Percentiles rank a stretch among this genome's conserved stretches.
These are phyloP conservation scores for Phaethon lepturus DNA, from an alignment of 2,113 vertebrate species.

Conservation along the genomic window DNA sequence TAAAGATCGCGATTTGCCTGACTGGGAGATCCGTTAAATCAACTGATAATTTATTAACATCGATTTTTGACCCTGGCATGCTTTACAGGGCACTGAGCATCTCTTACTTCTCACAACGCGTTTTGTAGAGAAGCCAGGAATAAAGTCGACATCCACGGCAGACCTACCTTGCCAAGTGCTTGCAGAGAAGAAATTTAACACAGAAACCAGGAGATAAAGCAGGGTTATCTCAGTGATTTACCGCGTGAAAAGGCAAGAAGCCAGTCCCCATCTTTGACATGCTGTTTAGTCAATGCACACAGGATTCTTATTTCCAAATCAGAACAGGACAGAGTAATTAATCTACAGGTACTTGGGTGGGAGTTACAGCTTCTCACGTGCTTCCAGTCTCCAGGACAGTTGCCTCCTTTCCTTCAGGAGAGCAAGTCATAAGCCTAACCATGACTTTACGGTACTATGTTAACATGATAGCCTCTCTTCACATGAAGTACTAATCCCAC, in stretches of 20 bases:
- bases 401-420: neutral
- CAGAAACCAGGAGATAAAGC: neutral
- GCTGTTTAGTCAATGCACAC: neutral
- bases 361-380: neutral
- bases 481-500: neutral
- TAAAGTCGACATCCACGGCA: accelerated
- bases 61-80: neutral
- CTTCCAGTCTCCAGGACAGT: neutral
- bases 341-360: neutral
- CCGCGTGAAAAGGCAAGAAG: neutral
- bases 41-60: slow-evolving; percentile 22
- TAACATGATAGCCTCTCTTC: neutral
- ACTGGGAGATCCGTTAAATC: neutral
- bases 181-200: neutral
- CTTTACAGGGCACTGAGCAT: neutral
- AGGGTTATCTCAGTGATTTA: neutral
- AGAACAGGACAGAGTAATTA: neutral
- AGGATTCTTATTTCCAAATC: neutral
- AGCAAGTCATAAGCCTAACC: neutral
- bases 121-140: neutral
- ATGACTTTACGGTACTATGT: neutral
- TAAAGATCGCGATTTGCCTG: neutral
- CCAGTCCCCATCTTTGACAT: neutral
- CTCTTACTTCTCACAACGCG: neutral
- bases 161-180: neutral